phyloP scores from a whole-genome alignment of 2,797 vertebrate species.

The Pogonophryne albipinna region DNA sequence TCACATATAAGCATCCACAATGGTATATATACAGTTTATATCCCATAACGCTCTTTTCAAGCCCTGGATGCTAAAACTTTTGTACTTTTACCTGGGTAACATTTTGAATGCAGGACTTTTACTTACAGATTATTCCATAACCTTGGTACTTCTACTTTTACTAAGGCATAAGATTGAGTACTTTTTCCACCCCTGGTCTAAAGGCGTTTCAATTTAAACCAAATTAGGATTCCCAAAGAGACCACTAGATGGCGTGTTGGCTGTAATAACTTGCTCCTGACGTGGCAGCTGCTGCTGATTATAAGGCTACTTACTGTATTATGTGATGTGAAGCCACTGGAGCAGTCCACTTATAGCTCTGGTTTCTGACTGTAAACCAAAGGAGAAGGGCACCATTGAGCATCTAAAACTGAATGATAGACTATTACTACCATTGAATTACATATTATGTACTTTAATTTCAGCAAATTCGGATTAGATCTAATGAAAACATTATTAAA shows the following conservation, averaged over 20 bases:
- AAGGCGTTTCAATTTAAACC: conserved; percentile 18
- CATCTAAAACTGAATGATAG: neutral
- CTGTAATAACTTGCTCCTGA: conserved; percentile 33
- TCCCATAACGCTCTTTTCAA: neutral
- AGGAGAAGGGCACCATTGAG: conserved; percentile 26
- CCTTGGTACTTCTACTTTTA: too few species aligned
- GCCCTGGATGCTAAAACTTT: too few species aligned
- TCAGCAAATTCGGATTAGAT: too few species aligned
- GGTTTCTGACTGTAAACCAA: conserved; percentile 24
- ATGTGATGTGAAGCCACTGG: neutral
- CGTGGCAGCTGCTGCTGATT: conserved; percentile 56
- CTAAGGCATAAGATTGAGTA: too few species aligned
- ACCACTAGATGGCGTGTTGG: conserved; percentile 66
- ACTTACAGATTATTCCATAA: too few species aligned
- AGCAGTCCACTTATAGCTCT: conserved; percentile 17
- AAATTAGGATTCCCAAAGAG: neutral
- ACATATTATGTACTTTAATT: too few species aligned
- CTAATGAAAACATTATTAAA: too few species aligned
- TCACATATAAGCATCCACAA: neutral
- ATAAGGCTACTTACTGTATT: neutral
- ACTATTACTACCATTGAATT: neutral
- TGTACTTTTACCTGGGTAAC: too few species aligned
- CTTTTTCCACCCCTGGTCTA: too few species aligned
- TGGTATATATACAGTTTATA: neutral
- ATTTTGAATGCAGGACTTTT: too few species aligned